phyloP scores from a whole-genome alignment of 2,888 invertebrate species.

The Tenthredo mesomela region DNA sequence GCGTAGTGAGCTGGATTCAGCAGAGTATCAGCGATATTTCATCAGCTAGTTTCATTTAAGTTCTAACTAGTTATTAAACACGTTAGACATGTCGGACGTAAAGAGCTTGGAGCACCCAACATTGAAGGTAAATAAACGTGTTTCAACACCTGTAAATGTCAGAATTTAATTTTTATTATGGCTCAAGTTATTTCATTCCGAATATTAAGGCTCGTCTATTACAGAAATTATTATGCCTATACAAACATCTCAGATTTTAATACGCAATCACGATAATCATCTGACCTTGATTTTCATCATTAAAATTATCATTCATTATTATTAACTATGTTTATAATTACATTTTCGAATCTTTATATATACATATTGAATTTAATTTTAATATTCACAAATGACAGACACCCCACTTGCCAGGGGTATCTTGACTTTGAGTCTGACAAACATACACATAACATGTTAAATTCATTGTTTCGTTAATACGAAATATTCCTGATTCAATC shows the following conservation, averaged over 20 bases:
- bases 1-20: conserved; percentile 42
- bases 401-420: neutral
- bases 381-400: neutral
- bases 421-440: neutral
- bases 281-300: neutral
- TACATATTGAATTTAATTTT: neutral
- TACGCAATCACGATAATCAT: neutral
- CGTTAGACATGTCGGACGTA: conserved; percentile 89
- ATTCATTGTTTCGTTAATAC: neutral
- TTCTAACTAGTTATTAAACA: conserved; percentile 25
- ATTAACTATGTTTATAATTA: neutral
- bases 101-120: conserved; percentile 98
- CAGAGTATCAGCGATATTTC: neutral
- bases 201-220: neutral
- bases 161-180: conserved; percentile 48
- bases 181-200: conserved; percentile 16
- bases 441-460: neutral
- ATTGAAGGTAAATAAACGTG: conserved; percentile 86
- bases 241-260: neutral
- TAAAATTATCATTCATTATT: neutral
- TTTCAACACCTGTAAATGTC: conserved; percentile 36
- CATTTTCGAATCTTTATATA: neutral
- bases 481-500: neutral
- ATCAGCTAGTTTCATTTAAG: neutral
- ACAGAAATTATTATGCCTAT: neutral